phyloP scores from a whole-genome alignment of 2,888 invertebrate species.

The Cephus rjabovi region DNA sequence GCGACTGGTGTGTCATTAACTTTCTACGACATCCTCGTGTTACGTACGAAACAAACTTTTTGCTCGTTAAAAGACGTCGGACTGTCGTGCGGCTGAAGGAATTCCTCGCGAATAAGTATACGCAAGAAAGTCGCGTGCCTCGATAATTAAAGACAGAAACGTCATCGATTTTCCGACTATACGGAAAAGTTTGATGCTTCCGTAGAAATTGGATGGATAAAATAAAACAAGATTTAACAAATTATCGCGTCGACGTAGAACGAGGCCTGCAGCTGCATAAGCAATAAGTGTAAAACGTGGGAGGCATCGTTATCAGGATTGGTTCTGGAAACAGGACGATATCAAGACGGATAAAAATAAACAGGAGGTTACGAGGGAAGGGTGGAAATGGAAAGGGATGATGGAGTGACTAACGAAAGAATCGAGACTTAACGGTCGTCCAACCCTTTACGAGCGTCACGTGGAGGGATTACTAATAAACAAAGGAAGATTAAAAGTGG shows the following conservation, averaged over 20 bases:
- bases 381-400: not conserved
- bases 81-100: not conserved
- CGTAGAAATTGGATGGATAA: not conserved
- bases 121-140: not conserved
- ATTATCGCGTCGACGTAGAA: not conserved
- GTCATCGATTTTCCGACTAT: not conserved
- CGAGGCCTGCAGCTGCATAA: not conserved
- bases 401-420: not conserved
- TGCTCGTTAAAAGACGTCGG: not conserved
- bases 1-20: not conserved
- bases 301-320: not conserved
- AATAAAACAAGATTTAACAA: not conserved
- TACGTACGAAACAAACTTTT: not conserved
- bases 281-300: not conserved
- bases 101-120: not conserved
- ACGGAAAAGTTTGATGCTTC: not conserved
- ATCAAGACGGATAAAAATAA: not conserved
- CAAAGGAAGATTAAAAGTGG: not conserved
- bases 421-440: not conserved
- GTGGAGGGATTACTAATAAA: not conserved
- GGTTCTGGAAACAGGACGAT: not conserved
- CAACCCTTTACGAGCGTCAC: not conserved
- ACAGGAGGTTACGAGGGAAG: not conserved
- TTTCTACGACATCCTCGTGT: not conserved
- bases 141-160: not conserved